phyloP scores from a whole-genome alignment of 1,140 invertebrate genomes.

The Anoplophora glabripennis region DNA sequence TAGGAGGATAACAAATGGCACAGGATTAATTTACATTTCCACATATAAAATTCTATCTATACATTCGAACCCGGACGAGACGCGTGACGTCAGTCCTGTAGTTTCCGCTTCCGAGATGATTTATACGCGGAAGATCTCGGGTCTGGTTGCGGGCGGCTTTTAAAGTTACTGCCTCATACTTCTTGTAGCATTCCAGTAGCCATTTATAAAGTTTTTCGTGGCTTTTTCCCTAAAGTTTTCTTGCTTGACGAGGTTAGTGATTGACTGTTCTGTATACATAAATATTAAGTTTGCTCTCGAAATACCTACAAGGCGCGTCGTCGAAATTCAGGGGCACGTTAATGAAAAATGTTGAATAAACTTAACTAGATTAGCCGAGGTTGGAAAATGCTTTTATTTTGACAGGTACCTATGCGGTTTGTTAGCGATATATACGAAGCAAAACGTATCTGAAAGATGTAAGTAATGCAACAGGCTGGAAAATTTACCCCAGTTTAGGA shows the following conservation, averaged over 20 bases:
- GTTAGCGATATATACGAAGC: no score
- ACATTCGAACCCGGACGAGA: neutral
- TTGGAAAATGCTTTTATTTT: no score
- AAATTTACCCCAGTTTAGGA: no score
- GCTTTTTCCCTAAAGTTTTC: neutral
- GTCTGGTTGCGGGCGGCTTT: slow-evolving; percentile 11
- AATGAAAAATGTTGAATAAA: no score
- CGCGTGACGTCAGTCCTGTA: slow-evolving; percentile 11
- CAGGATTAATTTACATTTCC: slow-evolving; percentile 9
- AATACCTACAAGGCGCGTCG: neutral
- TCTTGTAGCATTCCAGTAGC: slow-evolving; percentile 17
- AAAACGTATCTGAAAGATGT: no score
- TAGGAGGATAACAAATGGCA: neutral
- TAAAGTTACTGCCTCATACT: slow-evolving; percentile 15
- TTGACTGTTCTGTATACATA: slow-evolving; percentile 4
- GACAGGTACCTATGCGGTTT: no score
- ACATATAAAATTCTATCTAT: slow-evolving; percentile 16
- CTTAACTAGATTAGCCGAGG: no score
- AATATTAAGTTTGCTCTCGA: no score
- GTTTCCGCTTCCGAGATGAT: slow-evolving; percentile 14
- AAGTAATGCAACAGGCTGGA: no score
- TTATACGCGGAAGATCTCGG: slow-evolving; percentile 10
- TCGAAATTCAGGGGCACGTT: no score
- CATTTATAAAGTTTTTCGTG: slow-evolving; percentile 22
- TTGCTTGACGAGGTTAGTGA: slow-evolving; percentile 2